Evolutionary conservation across 2,797 vertebrate genomes (phyloP).

Genomic region (Spinus olivaceus): DNA sequence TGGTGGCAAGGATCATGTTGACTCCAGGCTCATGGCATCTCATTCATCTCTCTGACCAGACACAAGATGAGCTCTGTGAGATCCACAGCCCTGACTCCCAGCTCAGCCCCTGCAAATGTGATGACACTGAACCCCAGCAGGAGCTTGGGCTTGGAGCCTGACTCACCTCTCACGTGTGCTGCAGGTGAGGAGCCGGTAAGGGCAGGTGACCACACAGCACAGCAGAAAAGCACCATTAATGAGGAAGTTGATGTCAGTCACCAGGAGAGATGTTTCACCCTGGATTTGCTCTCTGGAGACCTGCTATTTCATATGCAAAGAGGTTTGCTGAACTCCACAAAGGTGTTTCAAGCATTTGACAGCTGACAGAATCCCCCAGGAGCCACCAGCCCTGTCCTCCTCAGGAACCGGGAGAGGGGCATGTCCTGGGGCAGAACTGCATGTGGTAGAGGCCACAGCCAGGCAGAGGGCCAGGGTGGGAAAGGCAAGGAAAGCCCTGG

Average conservation of each 20-base stretch:
- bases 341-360: background rate
- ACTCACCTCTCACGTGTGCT: background rate
- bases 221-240: background rate
- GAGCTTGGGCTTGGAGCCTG: accelerated
- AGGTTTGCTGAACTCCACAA: background rate
- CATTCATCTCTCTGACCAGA: accelerated
- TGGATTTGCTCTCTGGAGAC: background rate
- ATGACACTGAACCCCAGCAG: background rate
- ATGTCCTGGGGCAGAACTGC: background rate
- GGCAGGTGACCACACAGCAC: background rate
- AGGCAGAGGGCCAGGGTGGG: background rate
- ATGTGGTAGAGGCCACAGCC: accelerated
- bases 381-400: background rate
- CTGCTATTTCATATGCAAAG: background rate
- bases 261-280: background rate
- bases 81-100: background rate
- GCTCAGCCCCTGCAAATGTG: background rate
- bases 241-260: background rate
- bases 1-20: accelerated
- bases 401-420: accelerated
- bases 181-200: accelerated
- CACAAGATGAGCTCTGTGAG: accelerated
- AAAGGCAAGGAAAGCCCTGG: background rate
- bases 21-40: background rate
- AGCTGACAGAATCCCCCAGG: background rate